Conservation (phyloP, 2,113 vertebrate genomes). For the Phocoena phocoena region DNA sequence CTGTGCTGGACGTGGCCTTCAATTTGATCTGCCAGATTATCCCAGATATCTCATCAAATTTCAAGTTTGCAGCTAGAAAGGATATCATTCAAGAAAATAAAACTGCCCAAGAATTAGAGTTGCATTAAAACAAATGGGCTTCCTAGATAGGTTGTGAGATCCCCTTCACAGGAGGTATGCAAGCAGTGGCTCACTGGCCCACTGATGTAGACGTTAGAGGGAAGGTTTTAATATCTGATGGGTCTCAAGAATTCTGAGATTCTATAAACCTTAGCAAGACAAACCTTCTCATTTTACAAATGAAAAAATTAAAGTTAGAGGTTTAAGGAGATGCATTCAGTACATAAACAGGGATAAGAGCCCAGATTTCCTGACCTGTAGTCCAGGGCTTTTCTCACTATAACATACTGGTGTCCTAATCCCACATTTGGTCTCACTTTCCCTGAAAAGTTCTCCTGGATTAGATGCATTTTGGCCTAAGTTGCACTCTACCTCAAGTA, state of each 20-base stretch:
- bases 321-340: not conserved
- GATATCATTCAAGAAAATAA: not conserved
- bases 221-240: not conserved
- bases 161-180: not conserved
- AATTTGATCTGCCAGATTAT: not conserved
- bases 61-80: not conserved
- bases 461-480: not conserved
- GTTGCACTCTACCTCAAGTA: not conserved
- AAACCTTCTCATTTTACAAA: not conserved
- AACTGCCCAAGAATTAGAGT: not conserved
- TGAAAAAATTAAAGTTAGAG: not conserved
- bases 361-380: not conserved
- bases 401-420: not conserved
- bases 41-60: not conserved
- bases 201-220: not conserved
- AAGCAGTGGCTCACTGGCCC: not conserved
- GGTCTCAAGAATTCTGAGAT: not conserved
- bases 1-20: not conserved
- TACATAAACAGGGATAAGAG: not conserved
- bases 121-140: not conserved
- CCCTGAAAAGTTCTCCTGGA: not conserved
- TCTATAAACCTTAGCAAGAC: not conserved
- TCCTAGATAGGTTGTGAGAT: not conserved
- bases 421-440: not conserved
- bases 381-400: not conserved